Evolutionary conservation across 1,140 invertebrate species (phyloP).

Genomic region (Euborellia annulipes): DNA sequence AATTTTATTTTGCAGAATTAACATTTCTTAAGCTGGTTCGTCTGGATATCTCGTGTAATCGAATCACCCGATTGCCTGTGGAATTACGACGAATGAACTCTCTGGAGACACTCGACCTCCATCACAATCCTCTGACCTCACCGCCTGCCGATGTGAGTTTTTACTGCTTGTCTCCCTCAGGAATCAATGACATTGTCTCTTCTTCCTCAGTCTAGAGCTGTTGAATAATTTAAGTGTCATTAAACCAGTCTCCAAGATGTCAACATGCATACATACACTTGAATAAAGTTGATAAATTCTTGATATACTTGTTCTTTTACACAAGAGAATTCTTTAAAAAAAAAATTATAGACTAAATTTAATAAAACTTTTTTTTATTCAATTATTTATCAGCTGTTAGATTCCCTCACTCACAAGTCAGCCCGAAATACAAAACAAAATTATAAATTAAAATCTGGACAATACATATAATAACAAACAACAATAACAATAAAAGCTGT

Average conservation of each 20-base stretch:
- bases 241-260: background rate
- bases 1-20: conserved; percentile 45
- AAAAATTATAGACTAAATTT: no score
- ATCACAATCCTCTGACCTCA: conserved; percentile 76
- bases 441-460: no score
- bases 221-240: background rate
- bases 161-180: background rate
- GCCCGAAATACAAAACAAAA: no score
- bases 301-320: no score
- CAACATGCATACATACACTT: background rate
- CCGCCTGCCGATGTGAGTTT: conserved; percentile 78
- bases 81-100: conserved; percentile 69
- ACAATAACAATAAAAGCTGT: no score
- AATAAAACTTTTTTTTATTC: no score
- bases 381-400: no score
- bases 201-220: no score
- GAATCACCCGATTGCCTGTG: conserved; percentile 68
- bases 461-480: no score
- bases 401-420: no score
- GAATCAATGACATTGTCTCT: background rate
- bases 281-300: no score
- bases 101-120: conserved; percentile 60
- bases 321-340: no score
- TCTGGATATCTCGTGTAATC: conserved; percentile 76
- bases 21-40: conserved; percentile 68